phyloP scores from a whole-genome alignment of 2,888 invertebrate genomes.

The Xanthia togata region DNA sequence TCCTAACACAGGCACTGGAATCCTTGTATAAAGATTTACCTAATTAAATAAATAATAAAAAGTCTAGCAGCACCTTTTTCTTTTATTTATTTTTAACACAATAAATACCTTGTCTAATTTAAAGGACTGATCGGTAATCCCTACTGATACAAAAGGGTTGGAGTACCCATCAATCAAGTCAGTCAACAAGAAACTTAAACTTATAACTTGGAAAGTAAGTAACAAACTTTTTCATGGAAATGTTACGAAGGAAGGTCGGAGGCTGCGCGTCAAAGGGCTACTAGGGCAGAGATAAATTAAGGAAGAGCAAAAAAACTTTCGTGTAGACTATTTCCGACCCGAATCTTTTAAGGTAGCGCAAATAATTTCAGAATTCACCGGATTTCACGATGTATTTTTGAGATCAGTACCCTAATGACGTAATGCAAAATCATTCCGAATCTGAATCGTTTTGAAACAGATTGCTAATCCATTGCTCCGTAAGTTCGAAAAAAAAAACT shows the following conservation, averaged over 20 bases:
- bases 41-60: neutral
- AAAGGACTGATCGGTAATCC: constrained; percentile 4
- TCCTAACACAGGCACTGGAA: no score
- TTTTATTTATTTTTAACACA: no score
- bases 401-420: no score
- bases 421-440: no score
- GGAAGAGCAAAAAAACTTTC: constrained; percentile 17
- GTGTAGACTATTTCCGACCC: neutral
- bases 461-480: no score
- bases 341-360: neutral
- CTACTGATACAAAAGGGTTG: neutral
- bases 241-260: neutral
- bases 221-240: constrained; percentile 21
- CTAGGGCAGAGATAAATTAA: constrained; percentile 18
- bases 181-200: constrained; percentile 19
- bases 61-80: neutral
- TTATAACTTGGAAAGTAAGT: constrained; percentile 33
- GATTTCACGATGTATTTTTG: neutral
- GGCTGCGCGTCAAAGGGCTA: constrained; percentile 16
- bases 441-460: no score
- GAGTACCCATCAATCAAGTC: constrained; percentile 29
- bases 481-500: no score
- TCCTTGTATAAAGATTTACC: no score
- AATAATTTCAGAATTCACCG: neutral
- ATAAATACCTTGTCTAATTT: neutral